Base-by-base conservation (phyloP, 2,888 invertebrate genomes). In the Encarsia formosa region DNA sequence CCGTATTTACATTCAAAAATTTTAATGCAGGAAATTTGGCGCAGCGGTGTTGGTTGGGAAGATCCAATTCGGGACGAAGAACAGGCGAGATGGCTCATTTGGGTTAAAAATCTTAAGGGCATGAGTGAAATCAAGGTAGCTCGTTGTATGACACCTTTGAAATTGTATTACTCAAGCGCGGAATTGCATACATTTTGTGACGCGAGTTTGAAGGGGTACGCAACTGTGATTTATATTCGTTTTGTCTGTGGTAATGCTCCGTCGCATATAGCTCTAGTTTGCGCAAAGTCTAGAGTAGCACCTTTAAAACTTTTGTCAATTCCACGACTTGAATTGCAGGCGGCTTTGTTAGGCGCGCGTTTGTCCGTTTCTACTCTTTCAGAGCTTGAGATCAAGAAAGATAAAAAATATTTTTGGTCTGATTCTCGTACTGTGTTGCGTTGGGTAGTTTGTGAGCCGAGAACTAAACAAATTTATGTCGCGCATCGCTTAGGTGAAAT, bases 181-280 rank as follows among this genome's bases (percentile, higher is more conserved):
- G 8, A 64, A 38, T 35, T 64, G 2, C 64, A 65, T 42, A 45
- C 60, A 1, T 65, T 64, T 38, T 59, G 61, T 29, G 64, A 65
- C 39, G 63, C 63, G 15, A 63, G 65, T 39, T 52, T 55, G 41
- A 26, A 53, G 23, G 59, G 62, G 11, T 59, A 59, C 52, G 54
- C 58, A 6, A 56, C 60, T 15, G 58, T 59, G 13, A 54, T 53
- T 1, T 65, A 64, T 44, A 40, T 41, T 24, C 37, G 54, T 5
- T 41, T 45, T 23, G n/a, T 13, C 11, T 19, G 4, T 9, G 4
- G 5, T 3, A 11, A 38, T 11, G 32, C 11, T 2, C 11, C n/a
- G 6, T 34, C 42, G 2, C 6, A 22, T 18, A 29, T 49, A 3
- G 22, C 42, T 6, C 24, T 59, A 1, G 42, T 59, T 2, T 40